Conservation (phyloP, 1,140 invertebrate species). For the Tribolium castaneum region DNA sequence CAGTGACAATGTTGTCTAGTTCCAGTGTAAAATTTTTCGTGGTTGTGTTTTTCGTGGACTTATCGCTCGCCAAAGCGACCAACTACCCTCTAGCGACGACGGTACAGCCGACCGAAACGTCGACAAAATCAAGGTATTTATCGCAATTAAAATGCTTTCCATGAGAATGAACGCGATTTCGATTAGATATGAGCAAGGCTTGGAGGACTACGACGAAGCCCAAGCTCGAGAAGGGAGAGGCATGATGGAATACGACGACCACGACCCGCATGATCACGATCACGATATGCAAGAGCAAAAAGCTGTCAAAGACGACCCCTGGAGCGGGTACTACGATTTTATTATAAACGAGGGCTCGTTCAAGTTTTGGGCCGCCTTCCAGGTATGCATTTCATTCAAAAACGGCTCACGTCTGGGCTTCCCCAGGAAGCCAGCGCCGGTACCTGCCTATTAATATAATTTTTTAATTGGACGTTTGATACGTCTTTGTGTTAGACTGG, state of each 20-base stretch:
- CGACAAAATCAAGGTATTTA: conserved; percentile 50
- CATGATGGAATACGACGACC: conserved; percentile 52
- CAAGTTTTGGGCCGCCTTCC: conserved; percentile 88
- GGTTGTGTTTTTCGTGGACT: conserved; percentile 44
- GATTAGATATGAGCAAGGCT: conserved; percentile 57
- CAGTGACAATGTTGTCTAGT: conserved; percentile 30
- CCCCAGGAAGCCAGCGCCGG: neutral
- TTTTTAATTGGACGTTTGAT: neutral
- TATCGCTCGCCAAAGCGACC: conserved; percentile 41
- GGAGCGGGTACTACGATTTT: conserved; percentile 84
- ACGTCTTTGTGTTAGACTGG: neutral
- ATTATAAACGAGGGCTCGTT: conserved; percentile 87
- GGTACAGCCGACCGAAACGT: conserved; percentile 14
- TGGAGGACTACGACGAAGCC: conserved; percentile 59
- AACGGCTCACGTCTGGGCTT: conserved; percentile 3
- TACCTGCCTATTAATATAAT: neutral
- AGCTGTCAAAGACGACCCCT: conserved; percentile 71
- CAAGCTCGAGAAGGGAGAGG: conserved; percentile 54
- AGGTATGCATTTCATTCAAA: conserved; percentile 67
- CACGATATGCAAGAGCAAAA: conserved; percentile 62
- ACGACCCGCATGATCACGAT: conserved; percentile 58
- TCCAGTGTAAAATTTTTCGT: conserved; percentile 10
- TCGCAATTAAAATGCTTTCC: neutral
- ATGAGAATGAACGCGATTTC: neutral
- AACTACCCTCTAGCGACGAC: conserved; percentile 45